Evolutionary conservation across 2,888 invertebrate genomes (phyloP), one percentile per base, ranked within the genome.

Genomic region (Caenorhabditis imperialis): DNA sequence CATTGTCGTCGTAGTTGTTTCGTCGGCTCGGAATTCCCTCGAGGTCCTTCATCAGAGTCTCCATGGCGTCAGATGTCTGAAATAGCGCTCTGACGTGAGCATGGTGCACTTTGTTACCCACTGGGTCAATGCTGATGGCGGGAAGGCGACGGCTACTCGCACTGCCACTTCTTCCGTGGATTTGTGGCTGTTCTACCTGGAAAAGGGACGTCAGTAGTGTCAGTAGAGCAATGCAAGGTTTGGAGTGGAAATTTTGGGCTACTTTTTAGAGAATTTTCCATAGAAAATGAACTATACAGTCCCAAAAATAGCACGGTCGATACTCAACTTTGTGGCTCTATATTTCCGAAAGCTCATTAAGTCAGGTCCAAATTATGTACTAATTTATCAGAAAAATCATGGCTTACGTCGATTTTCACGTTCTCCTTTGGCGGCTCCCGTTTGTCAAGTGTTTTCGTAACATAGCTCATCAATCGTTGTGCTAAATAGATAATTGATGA

Each of bases 401-500:
- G n/a, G n/a, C 33, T 40, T 18, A 62, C 55, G 50, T 71, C 51
- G 38, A 37, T 51, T 33, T 71, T 62, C 20, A 55, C 25, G 22
- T 30, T 27, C 22, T 63, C 58, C 20, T 73, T 73, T 20, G 61
- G n/a, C 0, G 55, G 44, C 33, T 70, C 75, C 16, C 69, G 33
- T 30, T 70, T 75, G 42, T 70, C 75, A 10, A 78, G 51, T 3
- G 77, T 69, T 53, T 76, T 77, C 3, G 77, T 74, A 16, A 79
- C 79, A 48, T 77, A 79, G 58, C 74, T 77, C 76, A 79, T 77
- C 14, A 79, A 20, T 2, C 79, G 63, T 69, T 79, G 79, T 8
- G 78, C 80, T 78, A 47, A 44, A 73, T 48, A 38, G 2, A 3
- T 7, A 18, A 14, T 18, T 6, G 1, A 12, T 14, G 2, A 22